Conservation (phyloP, 2,113 vertebrate genomes). For the Coryphaenoides rupestris region DNA sequence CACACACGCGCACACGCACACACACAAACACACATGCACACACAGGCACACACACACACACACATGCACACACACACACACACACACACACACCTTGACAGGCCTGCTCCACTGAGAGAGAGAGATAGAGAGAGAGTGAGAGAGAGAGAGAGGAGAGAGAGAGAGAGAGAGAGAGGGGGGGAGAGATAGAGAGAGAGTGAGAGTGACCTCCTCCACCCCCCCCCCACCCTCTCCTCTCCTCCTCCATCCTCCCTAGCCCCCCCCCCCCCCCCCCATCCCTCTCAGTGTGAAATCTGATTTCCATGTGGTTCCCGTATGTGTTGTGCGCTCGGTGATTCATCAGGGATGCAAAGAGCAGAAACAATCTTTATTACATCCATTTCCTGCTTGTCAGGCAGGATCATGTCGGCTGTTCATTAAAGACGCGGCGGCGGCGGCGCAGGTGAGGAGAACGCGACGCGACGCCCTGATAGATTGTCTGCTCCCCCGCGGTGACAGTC, state of each 20-base stretch:
- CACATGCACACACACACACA: background rate
- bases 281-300: constrained; percentile 97
- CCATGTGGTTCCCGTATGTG: constrained; percentile 94
- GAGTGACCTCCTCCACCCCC: constrained; percentile 56
- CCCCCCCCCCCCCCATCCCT: constrained; percentile 59
- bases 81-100: constrained; percentile 42
- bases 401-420: constrained; percentile 99
- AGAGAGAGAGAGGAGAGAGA: too few species aligned
- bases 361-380: constrained; percentile 99
- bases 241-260: constrained; percentile 52
- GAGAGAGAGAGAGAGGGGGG: too few species aligned
- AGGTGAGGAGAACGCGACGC: constrained; percentile 99
- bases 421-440: constrained; percentile 97
- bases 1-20: constrained; percentile 35
- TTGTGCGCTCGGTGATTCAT: constrained; percentile 99
- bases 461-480: constrained; percentile 99
- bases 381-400: constrained; percentile 99
- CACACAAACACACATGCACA: constrained; percentile 33
- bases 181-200: constrained; percentile 67
- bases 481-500: constrained; percentile 99
- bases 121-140: too few species aligned
- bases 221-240: constrained; percentile 24
- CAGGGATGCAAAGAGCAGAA: constrained; percentile 99
- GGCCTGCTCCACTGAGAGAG: constrained; percentile 46
- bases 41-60: background rate